phyloP scores from a whole-genome alignment of 2,113 vertebrate species.

The Lepus europaeus region DNA sequence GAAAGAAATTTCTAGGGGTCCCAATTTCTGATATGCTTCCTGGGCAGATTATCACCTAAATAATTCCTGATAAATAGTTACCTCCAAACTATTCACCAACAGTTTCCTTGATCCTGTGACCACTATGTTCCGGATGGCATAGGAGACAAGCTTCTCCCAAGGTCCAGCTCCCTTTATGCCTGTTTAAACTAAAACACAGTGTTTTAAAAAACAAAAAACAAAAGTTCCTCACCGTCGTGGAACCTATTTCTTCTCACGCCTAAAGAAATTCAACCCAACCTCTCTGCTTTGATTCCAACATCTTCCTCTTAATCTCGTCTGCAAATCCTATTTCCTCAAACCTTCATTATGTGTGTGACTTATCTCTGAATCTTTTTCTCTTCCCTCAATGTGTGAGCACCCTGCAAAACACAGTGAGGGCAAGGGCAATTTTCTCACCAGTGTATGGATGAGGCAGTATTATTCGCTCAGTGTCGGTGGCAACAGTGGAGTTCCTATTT shows the following conservation, averaged over 20 bases:
- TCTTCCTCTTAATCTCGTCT: neutral
- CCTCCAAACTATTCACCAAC: neutral
- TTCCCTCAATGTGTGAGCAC: neutral
- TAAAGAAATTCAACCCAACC: neutral
- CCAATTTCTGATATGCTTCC: neutral
- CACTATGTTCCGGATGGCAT: neutral
- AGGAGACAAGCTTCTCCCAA: neutral
- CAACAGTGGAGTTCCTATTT: neutral
- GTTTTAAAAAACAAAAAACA: neutral
- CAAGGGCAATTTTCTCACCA: neutral
- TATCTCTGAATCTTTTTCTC: neutral
- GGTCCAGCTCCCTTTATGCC: neutral
- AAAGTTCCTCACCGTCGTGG: neutral
- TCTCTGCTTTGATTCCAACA: neutral
- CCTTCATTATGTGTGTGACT: neutral
- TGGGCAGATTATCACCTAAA: neutral
- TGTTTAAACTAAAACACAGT: neutral
- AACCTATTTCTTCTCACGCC: neutral
- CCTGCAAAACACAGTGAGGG: neutral
- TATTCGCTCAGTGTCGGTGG: neutral
- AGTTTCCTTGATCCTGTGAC: neutral
- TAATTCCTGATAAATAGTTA: neutral
- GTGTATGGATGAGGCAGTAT: neutral
- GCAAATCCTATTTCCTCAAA: neutral
- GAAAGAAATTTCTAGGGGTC: neutral